A percentile compares a stretch with the other conserved stretches of the same genome.
Evolutionary conservation across 2,113 vertebrate genomes (phyloP).

Genomic region (Rattus rattus): DNA sequence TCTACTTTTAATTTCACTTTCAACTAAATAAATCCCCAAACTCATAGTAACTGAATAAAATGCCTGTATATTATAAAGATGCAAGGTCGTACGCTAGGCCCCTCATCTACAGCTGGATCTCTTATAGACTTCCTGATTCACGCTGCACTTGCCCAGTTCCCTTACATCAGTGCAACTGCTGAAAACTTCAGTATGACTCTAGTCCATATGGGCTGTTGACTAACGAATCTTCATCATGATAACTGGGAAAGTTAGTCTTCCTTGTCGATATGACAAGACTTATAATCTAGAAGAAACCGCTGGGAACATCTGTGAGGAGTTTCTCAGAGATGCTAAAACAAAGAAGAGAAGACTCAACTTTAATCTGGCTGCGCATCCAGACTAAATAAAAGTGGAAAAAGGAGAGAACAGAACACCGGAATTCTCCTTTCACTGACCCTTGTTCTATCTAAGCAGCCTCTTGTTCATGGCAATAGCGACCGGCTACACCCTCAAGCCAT

Average conservation of each 20-base stretch:
- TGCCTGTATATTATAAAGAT: neutral
- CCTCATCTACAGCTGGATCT: neutral
- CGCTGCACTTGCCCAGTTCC: neutral
- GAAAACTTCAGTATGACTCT: neutral
- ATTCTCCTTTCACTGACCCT: neutral
- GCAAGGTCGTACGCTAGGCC: neutral
- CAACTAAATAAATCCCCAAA: neutral
- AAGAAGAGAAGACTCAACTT: neutral
- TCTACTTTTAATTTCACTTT: neutral
- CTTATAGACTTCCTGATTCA: neutral
- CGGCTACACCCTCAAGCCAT: neutral
- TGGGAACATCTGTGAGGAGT: neutral
- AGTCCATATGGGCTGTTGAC: neutral
- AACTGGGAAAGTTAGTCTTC: neutral
- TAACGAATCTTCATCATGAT: neutral
- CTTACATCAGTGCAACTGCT: neutral
- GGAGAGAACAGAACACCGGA: neutral
- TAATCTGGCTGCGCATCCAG: neutral
- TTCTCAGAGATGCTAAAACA: neutral
- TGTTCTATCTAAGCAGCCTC: neutral
- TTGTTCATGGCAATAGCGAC: neutral
- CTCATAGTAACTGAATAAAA: neutral
- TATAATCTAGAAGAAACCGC: neutral
- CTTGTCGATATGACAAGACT: neutral
- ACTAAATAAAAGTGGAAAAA: neutral